phyloP scores from a whole-genome alignment of 2,888 invertebrate genomes.

The Nebria salina region DNA sequence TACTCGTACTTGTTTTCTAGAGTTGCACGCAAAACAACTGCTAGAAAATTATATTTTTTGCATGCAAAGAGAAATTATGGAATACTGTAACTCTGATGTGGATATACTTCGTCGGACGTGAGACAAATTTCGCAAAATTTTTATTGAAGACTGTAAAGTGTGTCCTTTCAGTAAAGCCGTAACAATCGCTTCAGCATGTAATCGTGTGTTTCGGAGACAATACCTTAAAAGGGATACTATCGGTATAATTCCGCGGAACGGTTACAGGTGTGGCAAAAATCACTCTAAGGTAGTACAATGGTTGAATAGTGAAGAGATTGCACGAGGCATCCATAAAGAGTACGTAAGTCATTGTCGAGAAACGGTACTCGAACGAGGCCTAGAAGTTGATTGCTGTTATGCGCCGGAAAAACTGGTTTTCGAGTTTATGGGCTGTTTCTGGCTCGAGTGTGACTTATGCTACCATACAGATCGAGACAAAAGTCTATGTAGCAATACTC shows the following conservation, averaged over 20 bases:
- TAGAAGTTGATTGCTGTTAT: not conserved
- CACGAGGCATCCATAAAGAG: slow-evolving; percentile 3
- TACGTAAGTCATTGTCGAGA: not conserved
- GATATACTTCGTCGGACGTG: slow-evolving; percentile 18
- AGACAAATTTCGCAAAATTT: slow-evolving; percentile 14
- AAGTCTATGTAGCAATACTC: not conserved
- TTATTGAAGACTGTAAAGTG: slow-evolving; percentile 17
- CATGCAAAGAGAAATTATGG: not conserved
- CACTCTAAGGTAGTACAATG: slow-evolving; percentile 22
- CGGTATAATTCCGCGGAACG: slow-evolving; percentile 13
- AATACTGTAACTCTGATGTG: not conserved
- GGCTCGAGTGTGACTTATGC: not conserved
- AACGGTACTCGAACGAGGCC: no score
- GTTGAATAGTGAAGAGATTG: slow-evolving; percentile 17
- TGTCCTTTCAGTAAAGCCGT: slow-evolving; percentile 5
- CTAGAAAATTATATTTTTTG: no score
- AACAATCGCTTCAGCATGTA: slow-evolving; percentile 13
- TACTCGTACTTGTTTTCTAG: no score
- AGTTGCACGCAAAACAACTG: no score
- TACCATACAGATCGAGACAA: not conserved
- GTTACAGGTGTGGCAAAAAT: slow-evolving; percentile 14
- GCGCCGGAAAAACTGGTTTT: not conserved
- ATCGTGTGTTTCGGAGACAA: not conserved
- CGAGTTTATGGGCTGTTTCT: not conserved
- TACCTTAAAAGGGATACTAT: slow-evolving; percentile 28